Evolutionary conservation across 92 coral and sea anemone species (phyloP).

Genomic region (Phymanthus crucifer): DNA sequence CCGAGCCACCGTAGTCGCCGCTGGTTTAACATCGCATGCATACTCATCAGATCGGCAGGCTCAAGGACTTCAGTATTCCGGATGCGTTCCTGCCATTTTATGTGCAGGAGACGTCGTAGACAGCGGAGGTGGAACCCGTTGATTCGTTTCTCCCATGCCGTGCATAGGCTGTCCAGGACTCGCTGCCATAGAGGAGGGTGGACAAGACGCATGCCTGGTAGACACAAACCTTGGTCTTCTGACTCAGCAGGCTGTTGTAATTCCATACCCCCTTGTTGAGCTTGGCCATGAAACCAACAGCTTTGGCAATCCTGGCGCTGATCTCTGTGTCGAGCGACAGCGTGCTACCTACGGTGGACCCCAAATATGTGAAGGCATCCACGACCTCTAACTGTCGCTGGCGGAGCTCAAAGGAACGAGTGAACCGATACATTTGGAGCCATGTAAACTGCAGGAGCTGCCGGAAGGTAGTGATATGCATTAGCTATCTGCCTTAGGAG

Average conservation of each 20-base stretch:
- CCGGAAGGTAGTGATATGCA: too few species aligned
- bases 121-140: slow-evolving; percentile 52
- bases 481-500: too few species aligned
- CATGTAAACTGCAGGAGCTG: too few species aligned
- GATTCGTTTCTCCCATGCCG: slow-evolving; percentile 41
- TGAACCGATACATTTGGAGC: too few species aligned
- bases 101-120: slow-evolving; percentile 40
- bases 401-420: too few species aligned
- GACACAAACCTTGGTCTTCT: slow-evolving; percentile 34
- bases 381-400: slow-evolving; percentile 20
- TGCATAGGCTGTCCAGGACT: slow-evolving; percentile 22
- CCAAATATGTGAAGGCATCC: slow-evolving; percentile 44
- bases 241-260: slow-evolving; percentile 27
- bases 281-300: slow-evolving; percentile 4
- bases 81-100: too few species aligned
- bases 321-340: slow-evolving; percentile 12
- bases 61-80: too few species aligned
- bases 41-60: too few species aligned
- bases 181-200: neutral
- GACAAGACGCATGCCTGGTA: neutral
- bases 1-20: slow-evolving; percentile 58
- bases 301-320: slow-evolving; percentile 19
- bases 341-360: slow-evolving; percentile 30
- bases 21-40: slow-evolving; percentile 40
- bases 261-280: slow-evolving; percentile 28